Evolutionary conservation across 2,888 invertebrate genomes (phyloP).

Genomic region (Carterocephalus palaemon): DNA sequence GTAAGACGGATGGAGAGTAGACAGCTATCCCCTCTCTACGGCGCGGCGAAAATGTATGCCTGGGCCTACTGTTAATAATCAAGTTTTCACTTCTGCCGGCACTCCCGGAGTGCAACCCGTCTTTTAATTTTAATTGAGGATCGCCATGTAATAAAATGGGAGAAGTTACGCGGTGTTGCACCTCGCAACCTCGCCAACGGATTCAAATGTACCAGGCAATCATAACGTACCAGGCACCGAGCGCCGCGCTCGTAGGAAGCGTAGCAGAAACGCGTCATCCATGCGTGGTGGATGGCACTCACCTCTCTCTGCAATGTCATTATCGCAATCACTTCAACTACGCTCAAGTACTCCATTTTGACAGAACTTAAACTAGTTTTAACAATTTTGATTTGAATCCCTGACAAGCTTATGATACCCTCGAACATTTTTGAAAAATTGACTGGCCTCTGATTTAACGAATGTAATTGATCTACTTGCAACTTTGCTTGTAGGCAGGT

Average conservation of each 20-base stretch:
- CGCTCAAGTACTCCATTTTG: background rate
- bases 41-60: too few relatives aligned
- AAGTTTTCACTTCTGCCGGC: too few relatives aligned
- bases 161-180: too few relatives aligned
- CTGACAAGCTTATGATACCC: slow-evolving; percentile 17
- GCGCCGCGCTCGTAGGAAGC: slow-evolving; percentile 84
- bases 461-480: too few relatives aligned
- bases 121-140: too few relatives aligned
- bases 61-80: too few relatives aligned
- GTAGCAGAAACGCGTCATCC: slow-evolving; percentile 84
- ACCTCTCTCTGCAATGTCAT: slow-evolving; percentile 79
- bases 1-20: too few relatives aligned
- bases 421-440: slow-evolving; percentile 15
- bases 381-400: slow-evolving; percentile 14
- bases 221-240: slow-evolving; percentile 83
- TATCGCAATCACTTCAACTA: slow-evolving; percentile 5
- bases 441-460: too few relatives aligned
- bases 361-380: slow-evolving; percentile 8
- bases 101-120: too few relatives aligned
- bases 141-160: too few relatives aligned
- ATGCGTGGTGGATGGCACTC: slow-evolving; percentile 84
- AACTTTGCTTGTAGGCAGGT: too few relatives aligned
- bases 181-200: slow-evolving; percentile 29
- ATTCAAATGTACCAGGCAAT: slow-evolving; percentile 31
- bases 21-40: too few relatives aligned